Evolutionary conservation across 2,113 vertebrate genomes (phyloP).

Genomic region (Psophia crepitans): DNA sequence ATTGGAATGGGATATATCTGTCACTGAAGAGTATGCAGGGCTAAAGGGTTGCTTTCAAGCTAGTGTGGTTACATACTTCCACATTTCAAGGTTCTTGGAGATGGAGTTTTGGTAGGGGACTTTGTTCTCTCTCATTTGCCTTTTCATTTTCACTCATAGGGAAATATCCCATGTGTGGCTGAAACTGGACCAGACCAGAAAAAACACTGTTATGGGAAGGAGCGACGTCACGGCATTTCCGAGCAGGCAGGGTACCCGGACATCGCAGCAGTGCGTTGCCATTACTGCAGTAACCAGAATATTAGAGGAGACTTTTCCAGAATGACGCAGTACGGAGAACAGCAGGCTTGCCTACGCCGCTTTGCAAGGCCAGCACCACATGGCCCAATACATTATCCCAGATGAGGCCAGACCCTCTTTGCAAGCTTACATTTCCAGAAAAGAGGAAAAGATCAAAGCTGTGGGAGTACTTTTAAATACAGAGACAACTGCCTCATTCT

Average conservation of each 20-base stretch:
- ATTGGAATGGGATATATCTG: background rate
- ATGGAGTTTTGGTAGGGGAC: background rate
- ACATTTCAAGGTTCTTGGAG: background rate
- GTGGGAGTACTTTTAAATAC: background rate
- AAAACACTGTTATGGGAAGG: background rate
- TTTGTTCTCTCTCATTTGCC: background rate
- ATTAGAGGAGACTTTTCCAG: background rate
- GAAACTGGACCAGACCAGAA: background rate
- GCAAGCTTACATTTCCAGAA: slow-evolving; percentile 12
- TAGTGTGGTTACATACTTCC: background rate
- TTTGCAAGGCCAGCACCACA: background rate
- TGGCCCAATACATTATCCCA: slow-evolving; percentile 12
- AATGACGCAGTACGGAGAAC: background rate
- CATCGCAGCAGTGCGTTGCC: background rate
- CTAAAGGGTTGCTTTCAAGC: background rate
- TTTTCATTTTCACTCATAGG: background rate
- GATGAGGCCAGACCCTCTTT: background rate
- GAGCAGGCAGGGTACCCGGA: background rate
- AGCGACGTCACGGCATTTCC: background rate
- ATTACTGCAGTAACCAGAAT: background rate
- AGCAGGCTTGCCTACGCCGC: background rate
- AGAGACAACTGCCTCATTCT: background rate
- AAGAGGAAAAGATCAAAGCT: slow-evolving; percentile 43
- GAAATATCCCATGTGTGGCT: background rate
- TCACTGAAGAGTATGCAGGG: background rate